A percentile compares a stretch with the other conserved stretches of the same genome.
phyloP scores from a whole-genome alignment of 2,797 vertebrate species.

The Schizopygopsis malacanthus region DNA sequence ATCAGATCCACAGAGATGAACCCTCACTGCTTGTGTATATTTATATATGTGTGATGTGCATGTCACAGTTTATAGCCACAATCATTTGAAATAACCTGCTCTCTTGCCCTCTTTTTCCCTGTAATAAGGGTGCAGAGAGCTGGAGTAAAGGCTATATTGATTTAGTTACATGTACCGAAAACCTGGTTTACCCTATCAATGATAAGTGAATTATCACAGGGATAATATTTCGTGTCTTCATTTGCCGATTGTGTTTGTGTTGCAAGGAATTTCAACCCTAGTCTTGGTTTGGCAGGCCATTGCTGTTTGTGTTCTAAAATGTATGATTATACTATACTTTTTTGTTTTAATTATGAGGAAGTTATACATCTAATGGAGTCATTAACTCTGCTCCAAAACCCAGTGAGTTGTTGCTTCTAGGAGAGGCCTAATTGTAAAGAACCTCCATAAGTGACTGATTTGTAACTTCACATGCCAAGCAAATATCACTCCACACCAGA shows the following conservation, averaged over 20 bases:
- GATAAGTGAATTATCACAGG: slow-evolving; percentile 13
- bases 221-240: background rate
- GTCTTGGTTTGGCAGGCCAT: background rate
- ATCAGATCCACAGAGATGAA: slow-evolving; percentile 20
- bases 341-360: background rate
- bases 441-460: background rate
- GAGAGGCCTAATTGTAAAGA: slow-evolving; percentile 10
- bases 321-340: background rate
- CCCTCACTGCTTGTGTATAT: slow-evolving; percentile 14
- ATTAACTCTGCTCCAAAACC: background rate
- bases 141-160: slow-evolving; percentile 77
- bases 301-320: slow-evolving; percentile 8
- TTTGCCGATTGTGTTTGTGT: slow-evolving; percentile 9
- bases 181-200: slow-evolving; percentile 66
- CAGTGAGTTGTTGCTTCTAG: background rate
- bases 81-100: slow-evolving; percentile 33
- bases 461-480: background rate
- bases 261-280: background rate
- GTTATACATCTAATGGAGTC: background rate
- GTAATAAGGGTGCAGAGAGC: slow-evolving; percentile 59
- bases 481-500: background rate
- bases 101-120: background rate
- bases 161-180: slow-evolving; percentile 75
- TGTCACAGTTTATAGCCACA: slow-evolving; percentile 27
- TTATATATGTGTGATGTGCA: slow-evolving; percentile 14